Conservation (phyloP, 1,140 invertebrate species). For the Mizuhopecten yessoensis region DNA sequence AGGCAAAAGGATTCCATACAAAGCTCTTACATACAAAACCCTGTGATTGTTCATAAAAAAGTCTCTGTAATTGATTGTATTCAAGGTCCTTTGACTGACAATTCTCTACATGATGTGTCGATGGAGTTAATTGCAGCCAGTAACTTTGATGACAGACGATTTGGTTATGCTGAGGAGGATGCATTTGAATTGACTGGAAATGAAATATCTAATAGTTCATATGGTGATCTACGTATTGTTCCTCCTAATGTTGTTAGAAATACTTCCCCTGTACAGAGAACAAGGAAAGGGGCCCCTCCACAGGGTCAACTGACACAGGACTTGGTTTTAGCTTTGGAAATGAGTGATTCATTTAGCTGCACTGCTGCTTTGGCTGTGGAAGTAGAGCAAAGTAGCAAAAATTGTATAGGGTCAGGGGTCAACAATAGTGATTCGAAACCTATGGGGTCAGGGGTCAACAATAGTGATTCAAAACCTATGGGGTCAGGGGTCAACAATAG, state of each 20-base stretch:
- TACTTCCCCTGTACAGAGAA: not conserved
- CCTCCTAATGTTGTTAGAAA: not conserved
- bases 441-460: not conserved
- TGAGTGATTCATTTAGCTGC: conserved; percentile 60
- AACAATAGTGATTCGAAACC: not conserved
- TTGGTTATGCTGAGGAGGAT: conserved; percentile 62
- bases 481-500: not conserved
- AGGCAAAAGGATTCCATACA: not conserved
- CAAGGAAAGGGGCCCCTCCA: not conserved
- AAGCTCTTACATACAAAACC: not conserved
- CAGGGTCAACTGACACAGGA: conserved; percentile 33
- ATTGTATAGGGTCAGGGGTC: not conserved
- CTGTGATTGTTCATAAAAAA: not conserved
- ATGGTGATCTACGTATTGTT: conserved; percentile 69
- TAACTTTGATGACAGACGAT: conserved; percentile 72
- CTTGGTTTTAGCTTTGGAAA: conserved; percentile 54
- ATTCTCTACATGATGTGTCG: conserved; percentile 55
- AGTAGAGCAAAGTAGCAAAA: not conserved
- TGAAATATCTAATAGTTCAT: conserved; percentile 62
- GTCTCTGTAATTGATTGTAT: not conserved
- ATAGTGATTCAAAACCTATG: not conserved
- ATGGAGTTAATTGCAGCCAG: conserved; percentile 73
- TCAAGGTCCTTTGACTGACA: not conserved
- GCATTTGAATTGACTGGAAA: conserved; percentile 53
- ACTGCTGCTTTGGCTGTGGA: not conserved